These are phyloP conservation scores for Calycopis cecrops DNA, from an alignment of 1,140 invertebrate genomes.

Conservation along the genomic window DNA sequence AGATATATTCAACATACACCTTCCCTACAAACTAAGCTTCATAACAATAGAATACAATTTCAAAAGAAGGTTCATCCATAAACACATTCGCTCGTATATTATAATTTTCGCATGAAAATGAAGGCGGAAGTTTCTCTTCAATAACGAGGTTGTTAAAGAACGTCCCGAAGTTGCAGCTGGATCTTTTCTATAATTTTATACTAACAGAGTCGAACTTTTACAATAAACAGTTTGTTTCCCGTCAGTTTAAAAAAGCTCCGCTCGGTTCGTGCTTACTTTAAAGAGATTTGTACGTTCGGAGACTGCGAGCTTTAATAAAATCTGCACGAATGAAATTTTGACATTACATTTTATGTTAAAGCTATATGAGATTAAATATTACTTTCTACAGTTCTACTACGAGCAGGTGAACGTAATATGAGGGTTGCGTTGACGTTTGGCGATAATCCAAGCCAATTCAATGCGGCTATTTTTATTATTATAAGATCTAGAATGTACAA, in stretches of 20 bases:
- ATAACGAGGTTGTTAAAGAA: constrained; percentile 34
- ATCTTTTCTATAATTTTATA: constrained; percentile 16
- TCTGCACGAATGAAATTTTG: constrained; percentile 11
- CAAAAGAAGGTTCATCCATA: too few relatives aligned
- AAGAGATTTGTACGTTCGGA: background rate
- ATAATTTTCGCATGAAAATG: background rate
- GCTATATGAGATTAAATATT: too few relatives aligned
- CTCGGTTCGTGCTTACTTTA: constrained; percentile 1
- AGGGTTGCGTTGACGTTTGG: too few relatives aligned
- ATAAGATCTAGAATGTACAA: too few relatives aligned
- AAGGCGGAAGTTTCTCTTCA: constrained; percentile 4
- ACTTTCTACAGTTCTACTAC: too few relatives aligned
- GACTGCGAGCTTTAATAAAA: constrained; percentile 7
- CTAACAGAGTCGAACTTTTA: constrained; percentile 25
- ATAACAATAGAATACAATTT: too few relatives aligned
- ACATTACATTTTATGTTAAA: background rate
- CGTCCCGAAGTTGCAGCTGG: constrained; percentile 22
- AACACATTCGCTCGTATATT: background rate
- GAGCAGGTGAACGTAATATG: too few relatives aligned
- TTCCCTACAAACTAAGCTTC: too few relatives aligned
- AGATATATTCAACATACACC: too few relatives aligned
- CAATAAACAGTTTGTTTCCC: constrained; percentile 26
- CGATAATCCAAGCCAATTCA: too few relatives aligned
- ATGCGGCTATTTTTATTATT: too few relatives aligned
- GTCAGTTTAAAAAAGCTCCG: constrained; percentile 6